A percentile compares a stretch with the other conserved stretches of the same genome.
Conservation (phyloP, 2,113 vertebrate genomes). For the Caracal caracal region DNA sequence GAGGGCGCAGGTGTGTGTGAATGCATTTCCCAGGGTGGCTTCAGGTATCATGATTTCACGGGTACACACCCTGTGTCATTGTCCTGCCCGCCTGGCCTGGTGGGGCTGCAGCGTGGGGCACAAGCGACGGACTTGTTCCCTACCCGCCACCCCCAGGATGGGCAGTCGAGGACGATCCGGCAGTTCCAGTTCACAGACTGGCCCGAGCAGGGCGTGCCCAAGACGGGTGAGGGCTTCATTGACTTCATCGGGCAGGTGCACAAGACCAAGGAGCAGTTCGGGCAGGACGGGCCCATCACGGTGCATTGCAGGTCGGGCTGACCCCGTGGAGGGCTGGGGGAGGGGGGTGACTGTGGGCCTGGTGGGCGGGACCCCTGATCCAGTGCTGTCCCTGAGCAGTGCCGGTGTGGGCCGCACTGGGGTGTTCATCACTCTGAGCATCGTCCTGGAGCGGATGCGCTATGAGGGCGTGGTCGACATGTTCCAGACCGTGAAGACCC, state of each 20-base stretch:
- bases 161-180: constrained; percentile 97
- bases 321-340: neutral
- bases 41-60: rapidly evolving
- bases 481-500: constrained; percentile 97
- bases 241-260: constrained; percentile 99
- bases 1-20: neutral
- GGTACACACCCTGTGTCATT: neutral
- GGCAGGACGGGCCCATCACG: constrained; percentile 97
- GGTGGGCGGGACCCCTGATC: neutral
- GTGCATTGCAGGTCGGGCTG: constrained; percentile 95
- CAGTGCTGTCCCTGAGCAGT: constrained; percentile 78
- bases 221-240: constrained; percentile 97
- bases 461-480: constrained; percentile 97
- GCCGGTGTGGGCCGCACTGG: constrained; percentile 96
- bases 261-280: constrained; percentile 99
- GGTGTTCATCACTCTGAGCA: constrained; percentile 97
- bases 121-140: neutral
- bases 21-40: neutral
- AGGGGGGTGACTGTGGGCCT: rapidly evolving
- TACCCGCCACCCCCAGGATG: constrained; percentile 87
- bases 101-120: neutral
- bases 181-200: constrained; percentile 99
- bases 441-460: constrained; percentile 97
- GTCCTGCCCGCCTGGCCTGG: neutral
- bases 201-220: constrained; percentile 98